phyloP scores from a whole-genome alignment of 2,797 vertebrate genomes.

The Brachyrhaphis roseni region DNA sequence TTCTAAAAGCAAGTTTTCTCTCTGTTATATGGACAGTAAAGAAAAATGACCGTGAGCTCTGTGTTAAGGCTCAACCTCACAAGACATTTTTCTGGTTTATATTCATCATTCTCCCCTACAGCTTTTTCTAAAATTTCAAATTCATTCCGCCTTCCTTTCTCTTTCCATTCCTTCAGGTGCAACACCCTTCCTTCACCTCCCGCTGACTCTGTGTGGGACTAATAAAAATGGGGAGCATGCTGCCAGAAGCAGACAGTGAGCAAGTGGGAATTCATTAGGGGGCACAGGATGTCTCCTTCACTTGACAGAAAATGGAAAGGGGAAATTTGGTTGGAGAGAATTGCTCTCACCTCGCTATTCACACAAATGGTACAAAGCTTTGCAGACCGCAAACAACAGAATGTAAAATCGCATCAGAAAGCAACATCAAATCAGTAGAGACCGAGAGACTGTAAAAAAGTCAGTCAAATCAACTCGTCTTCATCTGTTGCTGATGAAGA shows the following conservation, averaged over 20 bases:
- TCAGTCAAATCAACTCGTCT: neutral
- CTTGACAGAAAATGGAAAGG: slow-evolving; percentile 62
- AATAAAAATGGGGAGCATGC: slow-evolving; percentile 68
- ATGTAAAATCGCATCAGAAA: slow-evolving; percentile 63
- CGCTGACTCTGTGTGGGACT: slow-evolving; percentile 50
- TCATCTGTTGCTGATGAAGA: neutral
- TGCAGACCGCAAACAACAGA: slow-evolving; percentile 20
- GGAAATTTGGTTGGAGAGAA: slow-evolving; percentile 54
- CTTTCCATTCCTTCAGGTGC: slow-evolving; percentile 22
- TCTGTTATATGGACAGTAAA: neutral
- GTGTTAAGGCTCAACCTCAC: slow-evolving; percentile 17
- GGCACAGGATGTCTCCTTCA: slow-evolving; percentile 64
- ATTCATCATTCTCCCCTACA: neutral
- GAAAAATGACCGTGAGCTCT: slow-evolving; percentile 18
- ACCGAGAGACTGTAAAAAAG: neutral
- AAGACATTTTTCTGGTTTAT: neutral
- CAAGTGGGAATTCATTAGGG: slow-evolving; percentile 70
- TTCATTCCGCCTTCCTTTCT: neutral
- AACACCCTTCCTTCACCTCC: slow-evolving; percentile 33
- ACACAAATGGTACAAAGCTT: slow-evolving; percentile 34
- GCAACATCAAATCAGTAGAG: neutral
- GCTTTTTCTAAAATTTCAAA: slow-evolving; percentile 24
- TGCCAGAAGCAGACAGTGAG: slow-evolving; percentile 63
- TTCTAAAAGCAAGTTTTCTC: neutral
- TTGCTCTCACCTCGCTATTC: slow-evolving; percentile 47